Evolutionary conservation across 2,888 invertebrate species (phyloP), one percentile per base, ranked within the genome.

Genomic region (Melanargia galathea): DNA sequence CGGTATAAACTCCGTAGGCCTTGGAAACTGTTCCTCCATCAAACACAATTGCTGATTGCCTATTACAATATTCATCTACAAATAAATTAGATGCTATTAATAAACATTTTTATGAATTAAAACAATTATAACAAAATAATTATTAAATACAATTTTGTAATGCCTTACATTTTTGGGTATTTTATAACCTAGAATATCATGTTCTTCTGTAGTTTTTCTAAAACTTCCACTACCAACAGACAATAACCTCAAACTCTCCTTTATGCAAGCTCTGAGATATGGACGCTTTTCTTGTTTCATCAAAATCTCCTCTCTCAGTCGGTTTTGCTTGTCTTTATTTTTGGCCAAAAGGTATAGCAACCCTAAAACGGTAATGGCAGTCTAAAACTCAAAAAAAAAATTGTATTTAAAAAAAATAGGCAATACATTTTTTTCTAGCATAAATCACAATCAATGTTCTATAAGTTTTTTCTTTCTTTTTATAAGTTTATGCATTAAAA

Each of bases 231-330:
- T 78, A 0, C 92, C 92, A 1, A 94, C 92, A 0, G 95, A 94
- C 73, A 92, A 90, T 24, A 94, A 68, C 72, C 96, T 91, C 64
- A 95, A 78, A 0, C 94, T 89, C 81, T 96, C 96, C 76, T 95
- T 96, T 46, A 96, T 91, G 70, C 94, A 95, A 0, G 95, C 95
- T 69, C 92, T 93, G 22, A 96, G 76, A 74, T 95, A 96, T 0
- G 92, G 89, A 67, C 93, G 83, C 79, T 62, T 84, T 2, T 75
- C 78, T 1, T 73, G 38, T 8, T 71, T 78, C 1, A 77, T 79
- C 0, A 82, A 64, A 10, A 94, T 73, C 77, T 95, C 95, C 40
- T 92, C 79, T 20, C 93, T 87, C 7, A 96, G 82, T 71, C 90
- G 92, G 7, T 92, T 82, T 79, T 96, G 96, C 59, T 93, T 93